Conservation (phyloP, 2,797 vertebrate species). For the Orestias chungarensis region DNA sequence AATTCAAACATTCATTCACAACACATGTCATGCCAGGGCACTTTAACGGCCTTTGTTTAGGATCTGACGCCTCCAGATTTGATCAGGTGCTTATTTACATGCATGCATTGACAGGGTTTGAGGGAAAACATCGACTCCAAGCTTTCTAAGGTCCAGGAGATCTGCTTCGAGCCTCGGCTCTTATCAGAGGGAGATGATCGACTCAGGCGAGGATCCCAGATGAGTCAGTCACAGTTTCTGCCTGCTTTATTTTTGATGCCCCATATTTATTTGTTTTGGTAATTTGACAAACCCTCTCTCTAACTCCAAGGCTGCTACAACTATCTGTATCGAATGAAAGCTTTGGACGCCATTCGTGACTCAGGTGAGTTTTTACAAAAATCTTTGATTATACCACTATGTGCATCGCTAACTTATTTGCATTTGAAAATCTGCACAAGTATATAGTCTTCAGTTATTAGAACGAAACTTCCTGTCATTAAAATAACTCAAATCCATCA, state of each 20-base stretch:
- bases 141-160: constrained; percentile 91
- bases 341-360: constrained; percentile 91
- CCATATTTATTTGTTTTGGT: not conserved
- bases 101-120: constrained; percentile 79
- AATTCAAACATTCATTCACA: too few species aligned
- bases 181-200: constrained; percentile 86
- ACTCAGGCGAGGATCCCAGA: constrained; percentile 80
- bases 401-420: not conserved
- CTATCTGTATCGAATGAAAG: constrained; percentile 97
- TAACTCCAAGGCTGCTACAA: constrained; percentile 87
- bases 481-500: not conserved
- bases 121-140: constrained; percentile 90
- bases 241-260: not conserved
- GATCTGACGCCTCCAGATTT: not conserved
- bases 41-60: too few species aligned
- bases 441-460: too few species aligned
- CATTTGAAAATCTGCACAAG: not conserved
- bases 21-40: too few species aligned
- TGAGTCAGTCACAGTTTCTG: constrained; percentile 68
- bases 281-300: not conserved
- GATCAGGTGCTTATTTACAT: not conserved
- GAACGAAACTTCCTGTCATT: too few species aligned
- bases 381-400: too few species aligned
- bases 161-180: constrained; percentile 91
- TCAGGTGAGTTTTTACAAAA: constrained; percentile 83